A percentile compares a stretch with the other conserved stretches of the same genome.
Evolutionary conservation across 2,113 vertebrate species (phyloP).

Genomic region (Tragelaphus scriptus): DNA sequence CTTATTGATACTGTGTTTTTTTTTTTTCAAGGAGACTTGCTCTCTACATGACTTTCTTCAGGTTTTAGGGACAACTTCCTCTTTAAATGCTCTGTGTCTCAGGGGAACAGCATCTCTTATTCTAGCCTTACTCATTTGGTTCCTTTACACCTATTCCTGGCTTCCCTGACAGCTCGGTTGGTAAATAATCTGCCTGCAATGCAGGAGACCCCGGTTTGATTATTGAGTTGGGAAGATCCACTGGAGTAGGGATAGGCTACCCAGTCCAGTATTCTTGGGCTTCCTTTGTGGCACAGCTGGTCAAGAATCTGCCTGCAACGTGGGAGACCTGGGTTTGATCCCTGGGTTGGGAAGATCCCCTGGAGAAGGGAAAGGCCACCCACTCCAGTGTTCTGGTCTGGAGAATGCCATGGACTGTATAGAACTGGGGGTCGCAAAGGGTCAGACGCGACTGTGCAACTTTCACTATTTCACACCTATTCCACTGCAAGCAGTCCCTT

Average conservation of each 20-base stretch:
- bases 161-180: too few relatives aligned
- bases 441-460: fast-evolving
- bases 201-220: too few relatives aligned
- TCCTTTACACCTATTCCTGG: background rate
- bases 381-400: background rate
- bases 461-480: background rate
- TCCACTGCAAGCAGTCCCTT: background rate
- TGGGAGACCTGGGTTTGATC: background rate
- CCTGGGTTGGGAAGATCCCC: background rate
- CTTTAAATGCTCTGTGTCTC: background rate
- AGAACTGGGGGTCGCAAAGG: background rate
- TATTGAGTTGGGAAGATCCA: too few relatives aligned
- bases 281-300: background rate
- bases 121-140: background rate
- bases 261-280: background rate
- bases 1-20: background rate
- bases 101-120: fast-evolving
- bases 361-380: background rate
- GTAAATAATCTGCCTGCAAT: too few relatives aligned
- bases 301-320: background rate
- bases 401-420: background rate
- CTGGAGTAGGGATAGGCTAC: background rate
- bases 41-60: background rate
- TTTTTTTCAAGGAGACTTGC: background rate
- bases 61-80: background rate